A percentile compares a stretch with the other conserved stretches of the same genome.
These are phyloP conservation scores for Vollenhovia emeryi DNA, from an alignment of 1,140 invertebrate genomes.

Conservation along the genomic window DNA sequence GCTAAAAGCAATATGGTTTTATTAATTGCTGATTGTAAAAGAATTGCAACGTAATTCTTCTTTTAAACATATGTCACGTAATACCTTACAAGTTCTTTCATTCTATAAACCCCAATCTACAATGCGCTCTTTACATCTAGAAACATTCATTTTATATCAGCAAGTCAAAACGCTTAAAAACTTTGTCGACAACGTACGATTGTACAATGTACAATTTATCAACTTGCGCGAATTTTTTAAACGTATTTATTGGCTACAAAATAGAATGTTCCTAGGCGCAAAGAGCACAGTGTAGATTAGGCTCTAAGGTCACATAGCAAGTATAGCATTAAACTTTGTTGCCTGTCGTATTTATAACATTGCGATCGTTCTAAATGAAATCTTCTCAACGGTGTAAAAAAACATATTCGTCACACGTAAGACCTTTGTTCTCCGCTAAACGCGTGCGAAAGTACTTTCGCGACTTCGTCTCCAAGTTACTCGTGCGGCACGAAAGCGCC, in stretches of 20 bases:
- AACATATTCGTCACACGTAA: background rate
- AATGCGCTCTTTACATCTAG: too few relatives aligned
- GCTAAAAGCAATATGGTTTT: background rate
- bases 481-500: background rate
- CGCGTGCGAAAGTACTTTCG: background rate
- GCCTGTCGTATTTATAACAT: too few relatives aligned
- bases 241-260: too few relatives aligned
- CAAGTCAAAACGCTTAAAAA: too few relatives aligned
- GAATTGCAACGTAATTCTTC: background rate
- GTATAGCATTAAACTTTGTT: background rate
- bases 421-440: background rate
- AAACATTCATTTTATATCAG: too few relatives aligned
- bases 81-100: background rate
- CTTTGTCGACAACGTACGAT: too few relatives aligned
- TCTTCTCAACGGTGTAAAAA: background rate
- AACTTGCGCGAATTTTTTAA: too few relatives aligned
- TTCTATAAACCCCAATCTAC: background rate
- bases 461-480: background rate
- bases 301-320: too few relatives aligned
- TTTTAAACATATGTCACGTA: background rate
- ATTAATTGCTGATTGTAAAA: background rate
- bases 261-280: too few relatives aligned
- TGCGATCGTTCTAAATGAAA: background rate
- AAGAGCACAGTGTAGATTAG: too few relatives aligned
- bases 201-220: too few relatives aligned